Conservation (phyloP, 2,113 vertebrate genomes). For the Marcusenius ussheri region DNA sequence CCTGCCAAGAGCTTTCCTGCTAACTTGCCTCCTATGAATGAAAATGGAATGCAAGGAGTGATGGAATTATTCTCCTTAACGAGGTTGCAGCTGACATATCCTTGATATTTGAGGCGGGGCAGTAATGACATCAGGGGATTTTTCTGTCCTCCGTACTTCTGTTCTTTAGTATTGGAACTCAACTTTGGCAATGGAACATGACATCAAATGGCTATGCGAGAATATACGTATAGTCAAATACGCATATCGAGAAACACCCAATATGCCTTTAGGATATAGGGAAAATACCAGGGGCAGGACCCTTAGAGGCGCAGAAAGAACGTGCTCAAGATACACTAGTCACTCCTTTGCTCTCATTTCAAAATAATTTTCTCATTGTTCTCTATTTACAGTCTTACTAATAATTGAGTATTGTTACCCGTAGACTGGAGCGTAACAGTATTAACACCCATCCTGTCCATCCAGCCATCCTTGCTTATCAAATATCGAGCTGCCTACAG, state of each 20-base stretch:
- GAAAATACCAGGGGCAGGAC: neutral
- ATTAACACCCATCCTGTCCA: neutral
- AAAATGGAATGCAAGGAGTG: neutral
- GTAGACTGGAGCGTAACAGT: too few species aligned
- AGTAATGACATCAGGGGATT: neutral
- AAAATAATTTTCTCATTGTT: neutral
- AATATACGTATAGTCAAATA: neutral
- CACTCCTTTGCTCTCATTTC: neutral
- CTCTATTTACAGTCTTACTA: neutral
- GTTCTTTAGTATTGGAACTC: neutral
- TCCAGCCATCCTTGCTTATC: neutral
- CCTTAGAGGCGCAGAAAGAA: neutral
- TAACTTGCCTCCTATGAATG: neutral
- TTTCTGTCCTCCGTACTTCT: neutral
- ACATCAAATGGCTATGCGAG: neutral
- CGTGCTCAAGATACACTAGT: neutral
- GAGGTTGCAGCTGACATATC: neutral
- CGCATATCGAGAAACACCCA: neutral
- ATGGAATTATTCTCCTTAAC: neutral
- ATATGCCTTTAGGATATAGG: neutral
- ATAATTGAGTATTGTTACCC: too few species aligned
- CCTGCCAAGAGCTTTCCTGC: neutral
- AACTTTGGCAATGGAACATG: neutral
- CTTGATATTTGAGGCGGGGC: neutral
- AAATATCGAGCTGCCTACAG: neutral